Base-by-base conservation (phyloP, 2,113 vertebrate species). In the Thunnus thynnus region DNA sequence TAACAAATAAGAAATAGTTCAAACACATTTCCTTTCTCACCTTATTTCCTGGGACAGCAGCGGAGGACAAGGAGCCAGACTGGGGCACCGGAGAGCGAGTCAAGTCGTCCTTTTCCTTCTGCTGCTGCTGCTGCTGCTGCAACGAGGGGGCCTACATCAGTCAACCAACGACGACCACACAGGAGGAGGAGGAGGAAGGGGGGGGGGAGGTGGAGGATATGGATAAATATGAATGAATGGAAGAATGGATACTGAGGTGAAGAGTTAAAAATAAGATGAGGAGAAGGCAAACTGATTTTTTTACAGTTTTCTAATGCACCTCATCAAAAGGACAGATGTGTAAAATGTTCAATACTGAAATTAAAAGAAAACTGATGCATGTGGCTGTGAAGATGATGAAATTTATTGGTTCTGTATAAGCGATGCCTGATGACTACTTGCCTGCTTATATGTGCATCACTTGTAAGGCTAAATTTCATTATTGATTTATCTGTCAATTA, bases 61-160 rank as follows among this genome's bases (percentile, higher is more conserved):
- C 48, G 5, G 73, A 30, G 10, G 89, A 86, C 3, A 86, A 87
- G 92, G 63, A 89, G 84, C 72, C 91, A 0, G 76, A 71, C 78
- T 64, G 87, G 50, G 90, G 94, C 22, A 91, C 83, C 1, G 90
- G 90, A 25, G 94, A 91, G 61, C 96, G 86, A 18, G 20, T 4
- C 0, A 1, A 22, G 0, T 92, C 91, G 0, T 94, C 93, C 36
- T 91, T 92, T 25, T 94, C 91, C 72, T 88, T 92, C 61, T 86
- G 93, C 56, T 98, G 97, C 96, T 97, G 77, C 96, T 97, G 77
- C 32, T 74, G 91, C 44, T 97, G 97, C 97, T 97, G 87, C 80
- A 90, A 83, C 25, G 75, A 91, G 48, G 89, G 62, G 64, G 83
- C 77, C 91, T 93, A 32, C 56, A 44, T 94, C 89, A 89, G 80